phyloP scores from a whole-genome alignment of 2,797 vertebrate species.

The Sphaeramia orbicularis region DNA sequence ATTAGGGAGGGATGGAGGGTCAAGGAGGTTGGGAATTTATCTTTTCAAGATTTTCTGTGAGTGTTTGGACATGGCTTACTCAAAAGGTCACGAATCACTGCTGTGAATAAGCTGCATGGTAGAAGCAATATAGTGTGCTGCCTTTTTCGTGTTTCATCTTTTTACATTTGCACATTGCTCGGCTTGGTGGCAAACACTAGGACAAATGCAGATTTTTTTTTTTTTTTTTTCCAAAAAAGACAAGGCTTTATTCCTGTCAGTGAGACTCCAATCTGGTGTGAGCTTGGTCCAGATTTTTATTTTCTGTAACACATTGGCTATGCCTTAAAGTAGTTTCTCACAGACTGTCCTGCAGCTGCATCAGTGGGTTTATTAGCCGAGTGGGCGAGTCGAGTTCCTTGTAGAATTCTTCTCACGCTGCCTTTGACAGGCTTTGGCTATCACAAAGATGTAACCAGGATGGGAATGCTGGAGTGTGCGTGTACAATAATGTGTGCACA shows the following conservation, averaged over 20 bases:
- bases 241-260: conserved; percentile 7
- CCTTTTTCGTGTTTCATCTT: conserved; percentile 33
- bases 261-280: conserved; percentile 15
- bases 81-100: conserved; percentile 43
- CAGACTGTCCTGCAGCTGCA: conserved; percentile 80
- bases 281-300: conserved; percentile 29
- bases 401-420: conserved; percentile 76
- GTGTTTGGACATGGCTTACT: conserved; percentile 16
- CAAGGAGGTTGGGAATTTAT: conserved; percentile 57
- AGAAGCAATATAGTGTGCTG: conserved; percentile 7
- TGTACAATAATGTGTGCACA: conserved; percentile 49
- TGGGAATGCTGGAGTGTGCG: conserved; percentile 60
- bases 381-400: conserved; percentile 56
- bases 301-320: conserved; percentile 25
- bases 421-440: conserved; percentile 63
- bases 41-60: conserved; percentile 31
- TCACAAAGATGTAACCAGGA: conserved; percentile 58
- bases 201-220: too few relatives aligned
- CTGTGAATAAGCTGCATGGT: conserved; percentile 42
- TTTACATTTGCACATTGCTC: conserved; percentile 33
- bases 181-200: conserved; percentile 2
- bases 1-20: conserved; percentile 27
- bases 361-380: conserved; percentile 60
- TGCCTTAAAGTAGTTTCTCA: conserved; percentile 66
- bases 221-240: too few relatives aligned